Evolutionary conservation across 2,113 vertebrate species (phyloP), one percentile per base, ranked within the genome.

Genomic region (Pterocles gutturalis): DNA sequence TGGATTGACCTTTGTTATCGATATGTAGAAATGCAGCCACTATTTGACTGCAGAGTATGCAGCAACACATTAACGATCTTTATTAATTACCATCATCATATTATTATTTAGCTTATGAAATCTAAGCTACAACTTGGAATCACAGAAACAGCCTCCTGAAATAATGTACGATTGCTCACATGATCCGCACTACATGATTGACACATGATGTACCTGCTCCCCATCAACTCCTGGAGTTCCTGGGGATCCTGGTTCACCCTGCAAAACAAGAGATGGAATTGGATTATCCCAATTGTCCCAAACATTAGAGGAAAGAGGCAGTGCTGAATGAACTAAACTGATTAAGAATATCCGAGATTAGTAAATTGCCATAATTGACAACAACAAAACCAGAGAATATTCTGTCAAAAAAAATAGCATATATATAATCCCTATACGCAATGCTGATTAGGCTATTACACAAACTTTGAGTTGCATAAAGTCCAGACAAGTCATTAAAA

Each of bases 181-280:
- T 29, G 65, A 87, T 75, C 28, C 28, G 28, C 14, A 31, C 8
- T 33, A 25, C 4, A 28, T 29, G 38, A 71, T 41, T 48, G 64
- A 81, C 10, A 18, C 53, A 49, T 81, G 90, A 88, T 49, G 21
- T 98, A 99, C 99, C 98, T 99, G 98, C 92, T 99, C 99, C 88
- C 99, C 99, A 96, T 99, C 99, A 64, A 57, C 98, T 96, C 99
- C 99, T 78, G 99, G 98, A 33, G 97, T 96, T 96, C 99, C 99
- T 89, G 99, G 98, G 90, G 98, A 97, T 67, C 99, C 99, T 75
- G 98, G 98, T 86, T 99, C 99, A 80, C 99, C 99, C 99, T 99
- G 97, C 55, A 89, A 97, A 95, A 89, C 58, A 81, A n/a, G 93
- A 94, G n/a, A 88, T 53, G 15, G 36, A 89, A 78, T 13, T 55